Percentiles rank a stretch among this genome's conserved stretches.
Evolutionary conservation across 2,797 vertebrate species (phyloP).

Genomic region (Eulemur coronatus): DNA sequence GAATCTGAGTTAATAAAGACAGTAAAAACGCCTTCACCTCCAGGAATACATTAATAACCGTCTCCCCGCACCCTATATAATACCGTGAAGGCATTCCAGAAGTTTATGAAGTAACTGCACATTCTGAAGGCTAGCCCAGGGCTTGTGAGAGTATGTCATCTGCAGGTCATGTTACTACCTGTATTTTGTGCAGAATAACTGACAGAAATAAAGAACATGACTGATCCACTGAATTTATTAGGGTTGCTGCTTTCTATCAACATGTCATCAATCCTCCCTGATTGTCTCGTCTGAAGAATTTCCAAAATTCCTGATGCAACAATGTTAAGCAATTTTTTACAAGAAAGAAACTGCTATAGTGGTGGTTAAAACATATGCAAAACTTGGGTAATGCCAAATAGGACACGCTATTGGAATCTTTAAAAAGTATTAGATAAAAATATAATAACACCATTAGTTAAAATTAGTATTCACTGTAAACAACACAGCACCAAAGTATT

Average conservation of each 20-base stretch:
- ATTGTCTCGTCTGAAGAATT: slow-evolving; percentile 70
- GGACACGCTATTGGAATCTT: not conserved
- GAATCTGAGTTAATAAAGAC: slow-evolving; percentile 71
- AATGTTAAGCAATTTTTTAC: slow-evolving; percentile 44
- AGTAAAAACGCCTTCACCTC: slow-evolving; percentile 57
- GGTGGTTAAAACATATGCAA: not conserved
- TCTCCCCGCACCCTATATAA: slow-evolving; percentile 5
- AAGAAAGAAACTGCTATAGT: not conserved
- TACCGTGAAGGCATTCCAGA: slow-evolving; percentile 74
- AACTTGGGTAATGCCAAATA: not conserved
- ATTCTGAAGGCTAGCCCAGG: slow-evolving; percentile 78
- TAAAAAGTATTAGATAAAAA: not conserved
- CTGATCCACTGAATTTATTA: slow-evolving; percentile 67
- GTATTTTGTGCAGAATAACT: slow-evolving; percentile 68
- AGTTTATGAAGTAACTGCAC: slow-evolving; percentile 70
- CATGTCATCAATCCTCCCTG: slow-evolving; percentile 60
- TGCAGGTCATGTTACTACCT: slow-evolving; percentile 81
- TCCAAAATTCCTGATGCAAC: slow-evolving; percentile 70
- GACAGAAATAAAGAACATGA: slow-evolving; percentile 71
- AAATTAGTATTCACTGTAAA: slow-evolving; percentile 13
- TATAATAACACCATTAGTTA: not conserved
- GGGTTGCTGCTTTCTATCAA: slow-evolving; percentile 60
- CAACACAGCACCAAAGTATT: not conserved
- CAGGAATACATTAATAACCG: slow-evolving; percentile 3
- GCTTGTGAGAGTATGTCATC: slow-evolving; percentile 75